Evolutionary conservation across 2,888 invertebrate species (phyloP).

Genomic region (Acanthosepion esculentum): DNA sequence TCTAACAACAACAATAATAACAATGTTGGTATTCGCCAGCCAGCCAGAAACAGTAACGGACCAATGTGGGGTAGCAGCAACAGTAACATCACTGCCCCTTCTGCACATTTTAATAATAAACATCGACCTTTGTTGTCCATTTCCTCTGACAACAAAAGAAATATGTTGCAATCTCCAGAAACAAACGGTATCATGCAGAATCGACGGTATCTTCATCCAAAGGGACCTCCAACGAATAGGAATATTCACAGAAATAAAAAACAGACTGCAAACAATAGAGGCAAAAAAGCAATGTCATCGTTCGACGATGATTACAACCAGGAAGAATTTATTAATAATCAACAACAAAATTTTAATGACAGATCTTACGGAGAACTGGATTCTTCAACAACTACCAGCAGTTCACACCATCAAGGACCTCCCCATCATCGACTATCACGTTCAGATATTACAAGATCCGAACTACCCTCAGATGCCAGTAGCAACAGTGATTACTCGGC

Average conservation of each 20-base stretch:
- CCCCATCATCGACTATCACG: not conserved
- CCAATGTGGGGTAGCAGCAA: not conserved
- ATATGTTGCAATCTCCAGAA: not conserved
- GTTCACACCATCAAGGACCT: constrained; percentile 11
- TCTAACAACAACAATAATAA: not conserved
- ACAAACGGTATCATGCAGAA: not conserved
- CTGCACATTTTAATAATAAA: not conserved
- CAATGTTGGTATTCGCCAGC: not conserved
- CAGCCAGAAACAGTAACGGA: not conserved
- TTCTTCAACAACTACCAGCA: not conserved
- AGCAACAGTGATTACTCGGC: not conserved
- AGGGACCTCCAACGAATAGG: not conserved
- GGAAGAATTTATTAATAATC: not conserved
- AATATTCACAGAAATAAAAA: not conserved
- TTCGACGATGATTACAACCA: not conserved
- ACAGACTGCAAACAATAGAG: not conserved
- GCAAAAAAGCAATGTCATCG: not conserved
- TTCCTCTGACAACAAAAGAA: not conserved
- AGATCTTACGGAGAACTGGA: not conserved
- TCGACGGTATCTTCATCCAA: not conserved
- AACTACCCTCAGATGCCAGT: not conserved
- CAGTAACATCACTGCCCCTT: not conserved
- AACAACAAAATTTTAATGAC: not conserved
- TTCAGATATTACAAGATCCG: not conserved
- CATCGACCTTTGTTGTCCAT: not conserved